Evolutionary conservation across 2,888 invertebrate genomes (phyloP), one percentile per base, ranked within the genome.

Genomic region (Drosophila cognata): DNA sequence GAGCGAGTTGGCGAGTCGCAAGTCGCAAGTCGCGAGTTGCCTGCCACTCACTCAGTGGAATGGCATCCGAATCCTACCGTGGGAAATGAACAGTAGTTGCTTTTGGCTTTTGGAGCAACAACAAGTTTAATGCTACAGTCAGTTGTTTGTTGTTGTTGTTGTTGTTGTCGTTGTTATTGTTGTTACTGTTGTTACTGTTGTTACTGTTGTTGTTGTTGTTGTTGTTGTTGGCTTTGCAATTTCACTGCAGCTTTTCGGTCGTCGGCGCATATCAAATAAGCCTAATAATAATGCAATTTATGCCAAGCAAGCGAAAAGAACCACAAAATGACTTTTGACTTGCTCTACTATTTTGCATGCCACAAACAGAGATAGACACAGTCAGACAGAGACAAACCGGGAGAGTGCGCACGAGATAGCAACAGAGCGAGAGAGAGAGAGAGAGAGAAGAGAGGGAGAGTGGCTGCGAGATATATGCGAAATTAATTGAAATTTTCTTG

Each of bases 21-120:
- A 71, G 74, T 58, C 53, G 73, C 72, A 46, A 72, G 71, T 56
- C 72, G 72, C 72, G 59, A 73, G 75, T 73, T 71, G 80, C 78
- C 84, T 82, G 83, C 79, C 79, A 79, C 85, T 83, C 85, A 83
- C 81, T 86, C 86, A 82, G 71, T 83, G 88, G 88, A 89, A 89
- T 88, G 88, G 88, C 88, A 87, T 88, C 88, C 88, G 78, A 81
- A 88, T 88, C 84, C 88, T 84, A 92, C 91, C 92, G 92, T 92
- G 92, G 92, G 92, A 92, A 92, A 92, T 92, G 92, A 91, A 92
- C 92, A 92, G 92, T 92, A 92, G 92, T 91, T 78, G 76, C 78
- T 89, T 77, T 80, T 85, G 77, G 71, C 84, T 85, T 86, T 84
- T 89, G 74, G 74, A 86, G 66, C 82, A 76, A 69, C 82, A 88